Base-by-base conservation (phyloP, 2,797 vertebrate species). In the Chrysocyon brachyurus region DNA sequence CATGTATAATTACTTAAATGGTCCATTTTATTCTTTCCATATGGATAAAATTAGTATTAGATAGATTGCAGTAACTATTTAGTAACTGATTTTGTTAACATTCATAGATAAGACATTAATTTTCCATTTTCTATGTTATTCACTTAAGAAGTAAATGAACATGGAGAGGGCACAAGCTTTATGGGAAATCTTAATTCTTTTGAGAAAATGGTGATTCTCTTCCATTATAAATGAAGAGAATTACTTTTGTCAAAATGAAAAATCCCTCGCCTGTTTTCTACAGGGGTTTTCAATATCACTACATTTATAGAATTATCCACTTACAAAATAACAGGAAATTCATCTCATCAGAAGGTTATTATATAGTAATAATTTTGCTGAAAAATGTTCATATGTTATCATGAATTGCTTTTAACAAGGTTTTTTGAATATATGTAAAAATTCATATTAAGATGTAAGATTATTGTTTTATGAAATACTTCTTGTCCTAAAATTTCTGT, bases 231-330 rank as follows among this genome's bases (percentile, higher is more conserved):
- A 78, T 86, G 75, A 91, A 89, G 59, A 94, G 5, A 83, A 92
- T 78, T 86, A 73, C 26, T 83, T 85, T 94, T 90, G 33, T 93
- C 40, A 97, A 96, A 95, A 90, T 75, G n/a, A 97, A 93, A 85
- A 72, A 57, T 57, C 17, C 11, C 59, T 92, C 93, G 21, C 17
- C 24, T 88, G 24, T 73, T 95, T 97, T 86, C 84, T 57, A 77
- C 17, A 87, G 5, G 22, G 2, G 15, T 77, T 96, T 85, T 94
- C 77, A 95, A 15, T 92, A 40, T 78, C 59, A 82, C 24, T 91
- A 19, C 24, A 16, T 46, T 61, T 84, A 54, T 16, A 94, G 5
- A 73, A 83, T 94, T 78, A 82, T 33, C 14, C 12, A 91, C 54
- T 90, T 84, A 87, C 16, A 94, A 79, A 90, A 52, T 90, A 91